These are phyloP conservation scores for Apodemus speciosus DNA, from an alignment of 2,113 vertebrate species.

Conservation along the genomic window DNA sequence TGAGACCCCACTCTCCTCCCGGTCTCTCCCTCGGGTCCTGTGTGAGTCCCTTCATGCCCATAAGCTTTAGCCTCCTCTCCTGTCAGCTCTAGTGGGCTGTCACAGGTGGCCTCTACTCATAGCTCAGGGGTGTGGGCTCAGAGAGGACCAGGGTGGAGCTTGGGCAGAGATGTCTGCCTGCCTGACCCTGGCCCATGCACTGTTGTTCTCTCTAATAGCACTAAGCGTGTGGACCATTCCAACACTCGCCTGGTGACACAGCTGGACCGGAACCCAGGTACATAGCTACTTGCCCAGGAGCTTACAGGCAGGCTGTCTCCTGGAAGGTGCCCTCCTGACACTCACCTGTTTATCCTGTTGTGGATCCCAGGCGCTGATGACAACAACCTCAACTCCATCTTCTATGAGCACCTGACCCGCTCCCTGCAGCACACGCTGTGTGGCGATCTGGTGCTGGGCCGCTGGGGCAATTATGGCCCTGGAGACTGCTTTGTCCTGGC, in stretches of 20 bases:
- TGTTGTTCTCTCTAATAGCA: constrained; percentile 82
- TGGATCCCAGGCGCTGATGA: constrained; percentile 89
- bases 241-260: constrained; percentile 94
- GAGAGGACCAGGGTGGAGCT: neutral
- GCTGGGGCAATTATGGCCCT: constrained; percentile 93
- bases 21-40: neutral
- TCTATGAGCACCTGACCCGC: constrained; percentile 94
- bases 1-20: neutral
- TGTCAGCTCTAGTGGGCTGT: neutral
- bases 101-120: accelerated
- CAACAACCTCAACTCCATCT: constrained; percentile 95
- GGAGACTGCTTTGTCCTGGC: constrained; percentile 95
- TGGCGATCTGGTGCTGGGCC: constrained; percentile 92
- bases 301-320: too few species aligned
- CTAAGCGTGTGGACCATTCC: constrained; percentile 94
- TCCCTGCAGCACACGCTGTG: constrained; percentile 94
- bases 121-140: neutral
- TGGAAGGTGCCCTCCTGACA: neutral
- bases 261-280: constrained; percentile 93
- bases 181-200: accelerated
- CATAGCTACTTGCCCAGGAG: neutral
- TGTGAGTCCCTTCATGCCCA: neutral
- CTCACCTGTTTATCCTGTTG: neutral
- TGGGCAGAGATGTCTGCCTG: neutral
- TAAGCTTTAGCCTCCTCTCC: neutral